Conservation (phyloP, 2,797 vertebrate genomes). For the Champsocephalus gunnari region DNA sequence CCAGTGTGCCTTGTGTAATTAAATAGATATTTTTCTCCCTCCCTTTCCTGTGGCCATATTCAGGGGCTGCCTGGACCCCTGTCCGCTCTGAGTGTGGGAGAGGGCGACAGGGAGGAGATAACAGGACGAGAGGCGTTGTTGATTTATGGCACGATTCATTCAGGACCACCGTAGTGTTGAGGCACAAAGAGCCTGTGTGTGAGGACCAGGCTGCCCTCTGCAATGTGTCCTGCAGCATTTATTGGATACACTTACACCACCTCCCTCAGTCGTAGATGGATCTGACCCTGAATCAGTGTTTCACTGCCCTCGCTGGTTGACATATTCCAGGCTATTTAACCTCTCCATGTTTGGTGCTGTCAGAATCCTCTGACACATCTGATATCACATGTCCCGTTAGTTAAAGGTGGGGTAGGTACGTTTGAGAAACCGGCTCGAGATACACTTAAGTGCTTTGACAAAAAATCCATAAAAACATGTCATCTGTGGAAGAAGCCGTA, state of each 20-base stretch:
- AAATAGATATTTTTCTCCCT: conserved; percentile 24
- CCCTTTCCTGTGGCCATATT: conserved; percentile 22
- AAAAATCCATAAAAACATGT: no score
- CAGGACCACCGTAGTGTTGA: conserved; percentile 4
- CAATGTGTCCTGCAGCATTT: neutral
- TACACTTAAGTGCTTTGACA: no score
- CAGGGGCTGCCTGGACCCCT: conserved; percentile 16
- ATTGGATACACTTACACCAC: neutral
- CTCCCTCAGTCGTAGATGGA: neutral
- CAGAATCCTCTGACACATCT: neutral
- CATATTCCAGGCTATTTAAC: neutral
- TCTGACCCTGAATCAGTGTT: neutral
- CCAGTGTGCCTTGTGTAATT: conserved; percentile 58
- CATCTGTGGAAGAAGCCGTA: no score
- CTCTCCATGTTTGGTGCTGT: neutral
- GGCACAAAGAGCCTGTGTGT: conserved; percentile 15
- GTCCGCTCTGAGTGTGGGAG: neutral
- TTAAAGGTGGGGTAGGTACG: no score
- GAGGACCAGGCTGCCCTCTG: conserved; percentile 8
- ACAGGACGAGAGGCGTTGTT: conserved; percentile 32
- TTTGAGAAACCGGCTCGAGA: no score
- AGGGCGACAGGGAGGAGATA: conserved; percentile 36
- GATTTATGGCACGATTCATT: conserved; percentile 51
- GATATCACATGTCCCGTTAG: no score
- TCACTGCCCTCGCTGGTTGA: neutral